Percentiles rank a stretch among this genome's conserved stretches.
Evolutionary conservation across 2,113 vertebrate genomes (phyloP).

Genomic region (Rhabdomys dilectus): DNA sequence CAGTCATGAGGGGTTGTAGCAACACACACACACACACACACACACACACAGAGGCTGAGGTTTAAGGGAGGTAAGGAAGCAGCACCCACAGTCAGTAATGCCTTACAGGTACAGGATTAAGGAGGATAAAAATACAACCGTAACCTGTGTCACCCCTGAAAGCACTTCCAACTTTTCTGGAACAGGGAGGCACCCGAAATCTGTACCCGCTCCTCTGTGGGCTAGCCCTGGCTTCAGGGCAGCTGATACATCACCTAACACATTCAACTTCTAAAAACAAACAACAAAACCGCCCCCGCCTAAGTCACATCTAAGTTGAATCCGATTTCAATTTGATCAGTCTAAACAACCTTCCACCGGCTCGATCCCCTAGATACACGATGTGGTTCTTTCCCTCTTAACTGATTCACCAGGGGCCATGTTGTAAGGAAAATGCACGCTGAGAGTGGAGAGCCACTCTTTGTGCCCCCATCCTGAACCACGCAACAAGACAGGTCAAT

Average conservation of each 20-base stretch:
- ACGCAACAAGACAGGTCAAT: neutral
- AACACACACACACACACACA: too few species aligned
- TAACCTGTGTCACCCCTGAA: neutral
- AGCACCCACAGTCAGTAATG: neutral
- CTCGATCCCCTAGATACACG: neutral
- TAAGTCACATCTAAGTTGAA: neutral
- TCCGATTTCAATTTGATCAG: neutral
- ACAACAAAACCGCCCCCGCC: neutral
- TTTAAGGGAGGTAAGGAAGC: neutral
- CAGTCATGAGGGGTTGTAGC: neutral
- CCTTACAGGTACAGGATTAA: neutral
- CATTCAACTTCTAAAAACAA: neutral
- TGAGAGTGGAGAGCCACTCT: neutral
- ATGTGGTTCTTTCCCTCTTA: neutral
- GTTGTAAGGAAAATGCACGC: neutral
- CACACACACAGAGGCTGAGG: neutral
- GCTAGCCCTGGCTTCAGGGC: neutral
- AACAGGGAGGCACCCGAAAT: neutral
- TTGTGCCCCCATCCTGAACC: neutral
- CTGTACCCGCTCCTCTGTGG: neutral
- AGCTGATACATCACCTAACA: neutral
- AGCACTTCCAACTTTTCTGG: neutral
- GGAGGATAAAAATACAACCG: neutral
- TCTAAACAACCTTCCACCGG: neutral
- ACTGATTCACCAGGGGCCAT: neutral